Evolutionary conservation across 2,797 vertebrate genomes (phyloP), one percentile per base, ranked within the genome.

Genomic region (Gymnothorax reevesii): DNA sequence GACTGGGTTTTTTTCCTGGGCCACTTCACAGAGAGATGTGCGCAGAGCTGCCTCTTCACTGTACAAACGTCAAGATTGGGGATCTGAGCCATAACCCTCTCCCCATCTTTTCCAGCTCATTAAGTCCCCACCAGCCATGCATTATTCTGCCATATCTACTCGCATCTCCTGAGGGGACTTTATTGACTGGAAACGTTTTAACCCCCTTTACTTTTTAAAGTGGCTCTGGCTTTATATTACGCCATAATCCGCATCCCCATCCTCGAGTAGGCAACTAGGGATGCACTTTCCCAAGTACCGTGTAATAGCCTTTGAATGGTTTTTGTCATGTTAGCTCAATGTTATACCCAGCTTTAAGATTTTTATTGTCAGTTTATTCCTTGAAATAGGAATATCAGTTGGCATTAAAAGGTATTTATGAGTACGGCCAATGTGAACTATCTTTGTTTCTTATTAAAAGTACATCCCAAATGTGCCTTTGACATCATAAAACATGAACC

Each of bases 121-220:
- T 33, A 52, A 54, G 57, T 20, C 89, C 77, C 91, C 92, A 95
- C 93, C 93, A 83, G 87, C 86, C 93, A 94, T 95, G 92, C 93
- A 96, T 96, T 95, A 96, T 95, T 95, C 94, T 95, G 92, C 92
- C 90, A 87, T 88, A 90, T 87, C 91, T 90, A 90, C 90, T 93
- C 93, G 91, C 88, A 86, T 79, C 92, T 94, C 94, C 92, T 60
- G 90, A 55, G 95, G 94, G 95, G 93, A 90, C 93, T 86, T 94
- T 95, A 94, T 92, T 92, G 92, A 92, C 93, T 91, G 93, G 94
- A 95, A 94, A 95, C 94, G 94, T 94, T 95, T 95, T 93, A 94
- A 93, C 94, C 92, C 85, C 84, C 91, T 92, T 91, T 89, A 92
- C 89, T 90, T 90, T 88, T 59, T 91, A 83, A 88, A 92, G 90